Base-by-base conservation (phyloP, 64 coral and sea anemone species). In the Montipora foliosa region DNA sequence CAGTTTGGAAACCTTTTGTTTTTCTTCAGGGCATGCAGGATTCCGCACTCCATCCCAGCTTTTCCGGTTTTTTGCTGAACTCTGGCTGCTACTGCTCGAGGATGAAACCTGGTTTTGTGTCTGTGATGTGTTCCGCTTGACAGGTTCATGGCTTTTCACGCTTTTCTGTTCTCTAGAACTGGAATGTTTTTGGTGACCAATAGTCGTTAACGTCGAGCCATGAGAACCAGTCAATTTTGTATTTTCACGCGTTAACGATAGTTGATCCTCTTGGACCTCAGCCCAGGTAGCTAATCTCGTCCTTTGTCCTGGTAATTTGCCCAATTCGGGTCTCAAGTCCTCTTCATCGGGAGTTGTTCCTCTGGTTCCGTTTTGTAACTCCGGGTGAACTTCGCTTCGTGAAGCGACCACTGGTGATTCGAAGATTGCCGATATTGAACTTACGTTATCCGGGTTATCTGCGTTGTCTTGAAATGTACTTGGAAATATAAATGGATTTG, bases 11-110 rank as follows among this genome's bases (percentile, higher is more conserved):
- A 88, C 76, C 37, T 84, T 87, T 61, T 80, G 78, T 14, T 84
- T 24, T 44, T 92, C 77, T 77, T 79, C 78, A 47, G 37, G 67
- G 14, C 74, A 76, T n/a, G 21, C 80, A 80, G 83, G 83, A 22
- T 87, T 48, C 12, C 87, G 83, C 9, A 95, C 95, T 55, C 95
- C 95, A 52, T 97, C 95, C 95, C 95, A 97, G 13, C 95, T 97
- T 76, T 97, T 97, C 44, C 95, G 92, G 89, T 94, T 94, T 52
- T 17, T 88, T 5, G 55, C 17, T n/a, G 48, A 71, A 82, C 58
- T 85, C 11, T 53, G n/a, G 12, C 47, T 74, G 13, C 10, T 68
- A 3, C 80, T 88, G 70, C 76, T 69, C 6, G 10, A 14, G 7
- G 10, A 6, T 77, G 59, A 80, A 71, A 90, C 37, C 46, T 95